Conservation (phyloP, 2,888 invertebrate species). For the Xylocampa areola region DNA sequence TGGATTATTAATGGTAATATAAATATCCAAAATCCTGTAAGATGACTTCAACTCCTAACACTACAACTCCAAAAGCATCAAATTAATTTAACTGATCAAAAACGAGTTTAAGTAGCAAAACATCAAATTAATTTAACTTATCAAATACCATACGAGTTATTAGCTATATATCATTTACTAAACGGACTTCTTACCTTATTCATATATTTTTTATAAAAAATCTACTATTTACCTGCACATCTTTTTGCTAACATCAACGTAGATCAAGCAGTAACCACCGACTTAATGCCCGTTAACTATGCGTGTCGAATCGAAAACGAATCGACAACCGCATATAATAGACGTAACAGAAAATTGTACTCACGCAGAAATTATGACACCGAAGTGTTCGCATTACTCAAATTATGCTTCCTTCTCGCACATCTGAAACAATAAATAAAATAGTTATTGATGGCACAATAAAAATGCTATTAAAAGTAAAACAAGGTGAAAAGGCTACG, state of each 20-base stretch:
- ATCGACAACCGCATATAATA: conserved; percentile 48
- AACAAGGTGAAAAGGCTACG: conserved; percentile 22
- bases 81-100: too few species aligned
- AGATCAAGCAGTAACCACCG: conserved; percentile 54
- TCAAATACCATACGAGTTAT: too few species aligned
- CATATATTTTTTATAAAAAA: conserved; percentile 32
- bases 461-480: conserved; percentile 24
- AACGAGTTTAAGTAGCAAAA: too few species aligned
- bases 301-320: conserved; percentile 58
- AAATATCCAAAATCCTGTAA: too few species aligned
- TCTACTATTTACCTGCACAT: conserved; percentile 44
- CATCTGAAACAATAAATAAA: conserved; percentile 79
- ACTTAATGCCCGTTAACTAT: conserved; percentile 55
- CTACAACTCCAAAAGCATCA: too few species aligned
- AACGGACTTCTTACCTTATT: too few species aligned
- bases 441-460: conserved; percentile 21
- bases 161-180: too few species aligned
- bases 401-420: conserved; percentile 71
- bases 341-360: conserved; percentile 62
- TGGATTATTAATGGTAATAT: too few species aligned
- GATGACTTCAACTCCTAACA: too few species aligned
- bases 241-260: conserved; percentile 56
- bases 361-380: conserved; percentile 80
- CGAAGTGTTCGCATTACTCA: conserved; percentile 84
- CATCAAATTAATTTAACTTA: too few species aligned